Evolutionary conservation across 2,888 invertebrate genomes (phyloP), one percentile per base, ranked within the genome.

Genomic region (Dicyrtoma fusca): DNA sequence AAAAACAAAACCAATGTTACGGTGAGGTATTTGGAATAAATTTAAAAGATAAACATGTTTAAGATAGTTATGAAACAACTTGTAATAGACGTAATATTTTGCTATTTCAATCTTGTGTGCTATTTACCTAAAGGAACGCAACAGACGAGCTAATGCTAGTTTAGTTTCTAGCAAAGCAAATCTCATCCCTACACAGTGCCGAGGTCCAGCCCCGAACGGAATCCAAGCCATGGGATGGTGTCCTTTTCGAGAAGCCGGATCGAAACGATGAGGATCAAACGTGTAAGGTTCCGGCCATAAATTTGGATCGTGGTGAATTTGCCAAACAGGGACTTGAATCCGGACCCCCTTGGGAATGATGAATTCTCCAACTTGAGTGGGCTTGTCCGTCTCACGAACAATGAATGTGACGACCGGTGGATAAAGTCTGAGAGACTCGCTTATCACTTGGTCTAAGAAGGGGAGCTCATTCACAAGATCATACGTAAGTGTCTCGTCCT

Each of bases 361-460:
- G 53, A 72, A 77, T 0, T 73, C 53, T 11, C 79, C 81, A 21
- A 81, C 68, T 64, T 74, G 59, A 21, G 70, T 70, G 23, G 71
- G 72, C 25, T 71, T 69, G 14, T 72, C 75, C 13, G 76, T 73
- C 45, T 80, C 80, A 25, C 81, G 71, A 14, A 77, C n/a, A 11
- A 81, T 74, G 71, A 81, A 81, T 13, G 71, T 71, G 4, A 79
- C 78, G 13, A 81, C 80, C 0, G 82, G 82, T 42, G 85, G 85
- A 75, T 83, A 85, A 76, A 85, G 82, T 57, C 85, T 72, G 8
- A 85, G 80, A 2, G 84, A 82, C 76, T 85, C 85, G 71, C 82
- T 82, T 71, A 84, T 81, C 14, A 85, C 84, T 82, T 83, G 83
- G 66, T 85, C 84, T 45, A 85, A 73, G 74, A 84, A 85, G 55